Evolutionary conservation across 2,113 vertebrate species (phyloP), one percentile per base, ranked within the genome.

Genomic region (Sinosuthora webbiana): DNA sequence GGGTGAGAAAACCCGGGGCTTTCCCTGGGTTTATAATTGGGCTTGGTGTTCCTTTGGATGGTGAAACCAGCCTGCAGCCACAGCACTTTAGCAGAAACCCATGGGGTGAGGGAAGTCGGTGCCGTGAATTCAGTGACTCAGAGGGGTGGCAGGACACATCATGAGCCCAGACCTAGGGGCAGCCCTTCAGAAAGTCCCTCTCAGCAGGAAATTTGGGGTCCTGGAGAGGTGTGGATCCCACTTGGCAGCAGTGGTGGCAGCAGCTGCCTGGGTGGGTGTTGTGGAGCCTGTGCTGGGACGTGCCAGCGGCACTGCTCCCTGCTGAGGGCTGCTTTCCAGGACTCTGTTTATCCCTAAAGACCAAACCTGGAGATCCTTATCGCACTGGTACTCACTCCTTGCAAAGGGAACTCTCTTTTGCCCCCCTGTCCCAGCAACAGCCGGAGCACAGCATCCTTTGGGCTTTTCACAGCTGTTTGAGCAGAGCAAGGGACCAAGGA

Each of bases 31-130:
- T 85, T 74, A 8, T 63, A 25, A 37, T 5, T 7, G 8, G 33
- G 37, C 7, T 65, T 31, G 53, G 37, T 73, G 50, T 47, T 84
- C 53, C 45, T 63, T 42, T 15, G 71, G 49, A 30, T 1, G 6
- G 23, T 57, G 62, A 70, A 67, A 62, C 11, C 30, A 24, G 9
- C 3, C 50, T 77, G 79, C 21, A 77, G 75, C 37, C 49, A 28
- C 16, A 47, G 82, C 37, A 13, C 37, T 86, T 59, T 21, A 24
- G 5, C 47, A 56, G 73, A 57, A 87, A 35, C 24, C 20, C 0
- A 0, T 21, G 41, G 21, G 75, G 62, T 2, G n/a, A 53, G 42
- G 0, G 0, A 33, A 69, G 49, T 9, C 8, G 1, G 31, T 21
- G 49, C 56, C 0, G 0, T 19, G 53, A n/a, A 45, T 79, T 41